Evolutionary conservation across 2,888 invertebrate genomes (phyloP).

Genomic region (Brenthis ino): DNA sequence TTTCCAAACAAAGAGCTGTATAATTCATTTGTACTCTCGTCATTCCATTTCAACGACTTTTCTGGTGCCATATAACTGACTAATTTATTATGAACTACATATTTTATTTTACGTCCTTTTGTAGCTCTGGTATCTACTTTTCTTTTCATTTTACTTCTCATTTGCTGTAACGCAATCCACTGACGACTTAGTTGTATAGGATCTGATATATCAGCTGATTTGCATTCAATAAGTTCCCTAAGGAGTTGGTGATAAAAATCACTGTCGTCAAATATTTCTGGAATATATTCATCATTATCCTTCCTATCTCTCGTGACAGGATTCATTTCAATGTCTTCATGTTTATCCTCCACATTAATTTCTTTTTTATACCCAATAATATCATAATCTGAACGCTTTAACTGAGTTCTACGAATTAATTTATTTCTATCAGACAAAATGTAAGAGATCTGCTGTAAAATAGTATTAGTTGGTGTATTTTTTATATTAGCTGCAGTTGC

Average conservation of each 20-base stretch:
- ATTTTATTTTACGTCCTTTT: conserved; percentile 95
- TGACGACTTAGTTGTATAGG: conserved; percentile 93
- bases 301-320: conserved; percentile 55
- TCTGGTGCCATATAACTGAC: conserved; percentile 96
- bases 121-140: conserved; percentile 96
- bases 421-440: conserved; percentile 89
- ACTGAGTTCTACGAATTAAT: conserved; percentile 89
- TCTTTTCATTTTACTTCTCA: conserved; percentile 95
- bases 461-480: conserved; percentile 83
- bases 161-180: conserved; percentile 95
- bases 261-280: conserved; percentile 97
- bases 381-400: conserved; percentile 88
- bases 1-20: conserved; percentile 92
- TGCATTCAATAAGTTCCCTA: conserved; percentile 95
- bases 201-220: conserved; percentile 91
- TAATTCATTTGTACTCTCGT: conserved; percentile 90
- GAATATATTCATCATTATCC: conserved; percentile 84
- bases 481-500: conserved; percentile 85
- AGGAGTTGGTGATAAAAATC: conserved; percentile 98
- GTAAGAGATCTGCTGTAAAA: conserved; percentile 92
- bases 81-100: conserved; percentile 91
- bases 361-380: conserved; percentile 83
- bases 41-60: conserved; percentile 85
- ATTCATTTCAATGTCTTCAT: conserved; percentile 49
- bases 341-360: conserved; percentile 42